Evolutionary conservation across 2,113 vertebrate genomes (phyloP), one percentile per base, ranked within the genome.

Genomic region (Engraulis encrasicolus): DNA sequence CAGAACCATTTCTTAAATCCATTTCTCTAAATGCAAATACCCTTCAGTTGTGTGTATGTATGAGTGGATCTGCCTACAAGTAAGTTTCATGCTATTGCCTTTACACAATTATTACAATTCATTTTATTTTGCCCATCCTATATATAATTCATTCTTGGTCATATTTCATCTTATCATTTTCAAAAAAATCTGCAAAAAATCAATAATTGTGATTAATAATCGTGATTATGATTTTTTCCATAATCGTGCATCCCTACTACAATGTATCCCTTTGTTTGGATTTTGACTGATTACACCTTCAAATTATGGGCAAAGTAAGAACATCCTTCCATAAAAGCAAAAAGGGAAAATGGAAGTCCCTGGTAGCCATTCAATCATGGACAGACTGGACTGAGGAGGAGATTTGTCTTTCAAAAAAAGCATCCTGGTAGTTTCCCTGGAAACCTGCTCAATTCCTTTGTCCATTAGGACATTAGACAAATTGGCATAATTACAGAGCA

Each of bases 401-500:
- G 66, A 14, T 74, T 74, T 34, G 12, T 74, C 27, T 36, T 71
- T 74, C 66, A 34, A 23, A 74, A 27, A 27, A 74, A 31, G n/a
- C n/a, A n/a, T 74, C 34, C 27, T 17, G 31, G 34, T 27, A 0
- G 66, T 74, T 31, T 74, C 66, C 66, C 66, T 74, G 66, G 66
- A 74, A 74, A 74, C 66, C 66, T 74, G 66, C 66, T 74, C 12
- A 27, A 27, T 74, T 74, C 66, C 34, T 74, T 27, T 14, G 18
- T 74, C 66, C 23, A 74, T 36, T 74, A 74, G 66, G 34, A 74
- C 66, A 34, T 74, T 74, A 2, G 66, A 27, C 66, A 74, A 74
- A 74, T 74, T 74, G 66, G 66, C 66, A 74, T 74, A 74, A 74
- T 74, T 74, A 18, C 66, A 34, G 17, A 74, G 31, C 27, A 74